Evolutionary conservation across 2,797 vertebrate genomes (phyloP), one percentile per base, ranked within the genome.

Genomic region (Gymnodraco acuticeps): DNA sequence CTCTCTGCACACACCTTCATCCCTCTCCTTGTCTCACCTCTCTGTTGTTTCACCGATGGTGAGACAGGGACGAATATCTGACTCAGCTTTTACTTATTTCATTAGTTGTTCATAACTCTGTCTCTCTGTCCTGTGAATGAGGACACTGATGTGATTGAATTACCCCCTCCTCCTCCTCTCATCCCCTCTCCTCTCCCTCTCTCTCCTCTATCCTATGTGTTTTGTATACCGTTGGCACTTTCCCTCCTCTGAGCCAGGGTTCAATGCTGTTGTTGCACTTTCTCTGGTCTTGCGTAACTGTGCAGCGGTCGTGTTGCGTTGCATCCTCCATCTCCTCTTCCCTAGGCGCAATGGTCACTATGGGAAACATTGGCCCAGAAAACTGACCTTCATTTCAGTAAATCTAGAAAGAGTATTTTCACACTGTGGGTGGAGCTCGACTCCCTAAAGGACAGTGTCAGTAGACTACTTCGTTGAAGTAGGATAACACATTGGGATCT

Each of bases 31-130:
- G 46, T 70, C 73, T 74, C 77, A 67, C 67, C 77, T 74, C 70
- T 81, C 61, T 74, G 79, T 65, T 77, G 59, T 82, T 64, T 67
- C 55, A 14, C 54, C 15, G 9, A 64, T 33, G 55, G 70, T 41
- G 61, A 84, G 86, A 81, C 64, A 0, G 64, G 77, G 73, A 78
- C 62, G 73, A 85, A 88, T 59, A 58, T 77, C 89, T 91, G 92
- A 91, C 83, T 93, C 93, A 92, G 92, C 90, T 75, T 84, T 78
- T 81, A 73, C 82, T 89, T 83, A 91, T 93, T 92, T 88, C 84
- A 91, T 94, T 93, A 93, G 87, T 75, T 73, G 78, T 86, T 79
- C 84, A 79, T 85, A 87, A 88, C 87, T 85, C 81, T 47, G 65
- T 33, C 74, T 75, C 75, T 81, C 70, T 88, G 85, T 92, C 87